phyloP scores from a whole-genome alignment of 30 jellyfish, hydroid and myxozoan genomes.

The Aurelia coerulea region DNA sequence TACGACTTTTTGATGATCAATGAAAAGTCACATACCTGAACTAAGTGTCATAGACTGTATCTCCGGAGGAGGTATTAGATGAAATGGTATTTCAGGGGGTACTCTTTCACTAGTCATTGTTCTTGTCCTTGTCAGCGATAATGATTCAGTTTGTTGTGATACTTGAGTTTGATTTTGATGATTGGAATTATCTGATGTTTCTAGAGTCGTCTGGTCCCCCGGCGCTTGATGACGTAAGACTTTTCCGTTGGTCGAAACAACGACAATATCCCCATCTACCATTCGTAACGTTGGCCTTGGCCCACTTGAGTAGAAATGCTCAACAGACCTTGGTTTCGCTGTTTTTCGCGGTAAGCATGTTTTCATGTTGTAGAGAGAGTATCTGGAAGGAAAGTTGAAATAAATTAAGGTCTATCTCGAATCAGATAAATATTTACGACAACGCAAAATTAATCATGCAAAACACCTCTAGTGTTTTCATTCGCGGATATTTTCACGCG shows the following conservation, averaged over 20 bases:
- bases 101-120: slow-evolving; percentile 37
- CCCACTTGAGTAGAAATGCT: slow-evolving; percentile 69
- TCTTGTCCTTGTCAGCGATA: slow-evolving; percentile 9
- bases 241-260: slow-evolving; percentile 58
- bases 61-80: slow-evolving; percentile 53
- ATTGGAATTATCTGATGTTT: slow-evolving; percentile 42
- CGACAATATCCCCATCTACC: slow-evolving; percentile 70
- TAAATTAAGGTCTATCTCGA: too few relatives aligned
- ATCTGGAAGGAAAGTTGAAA: slow-evolving; percentile 2
- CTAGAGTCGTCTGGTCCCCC: slow-evolving; percentile 57
- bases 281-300: slow-evolving; percentile 73
- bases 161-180: background rate
- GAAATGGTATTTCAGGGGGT: slow-evolving; percentile 64
- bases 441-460: too few relatives aligned
- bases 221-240: slow-evolving; percentile 50
- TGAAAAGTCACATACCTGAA: slow-evolving; percentile 13
- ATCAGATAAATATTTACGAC: too few relatives aligned
- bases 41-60: slow-evolving; percentile 39
- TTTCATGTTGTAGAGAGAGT: slow-evolving; percentile 55
- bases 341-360: slow-evolving; percentile 61
- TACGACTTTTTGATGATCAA: too few relatives aligned
- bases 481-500: too few relatives aligned
- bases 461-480: too few relatives aligned
- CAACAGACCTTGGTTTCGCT: slow-evolving; percentile 56
- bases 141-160: background rate